phyloP scores from a whole-genome alignment of 2,797 vertebrate genomes.

The Alosa sapidissima region DNA sequence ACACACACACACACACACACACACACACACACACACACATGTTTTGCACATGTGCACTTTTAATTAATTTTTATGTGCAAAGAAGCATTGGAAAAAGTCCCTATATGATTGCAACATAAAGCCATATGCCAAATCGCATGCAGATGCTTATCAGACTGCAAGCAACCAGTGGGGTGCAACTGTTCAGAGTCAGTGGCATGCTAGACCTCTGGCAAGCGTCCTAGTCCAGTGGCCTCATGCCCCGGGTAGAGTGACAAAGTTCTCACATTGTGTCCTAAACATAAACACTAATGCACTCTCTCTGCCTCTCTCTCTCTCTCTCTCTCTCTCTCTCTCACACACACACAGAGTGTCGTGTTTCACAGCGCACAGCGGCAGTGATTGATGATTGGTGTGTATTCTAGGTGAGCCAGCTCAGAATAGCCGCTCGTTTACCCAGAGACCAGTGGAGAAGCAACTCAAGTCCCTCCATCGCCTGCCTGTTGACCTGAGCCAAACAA shows the following conservation, averaged over 20 bases:
- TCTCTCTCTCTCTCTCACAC: conserved; percentile 10
- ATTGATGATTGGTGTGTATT: conserved; percentile 68
- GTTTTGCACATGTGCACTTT: too few relatives aligned
- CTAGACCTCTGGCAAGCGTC: neutral
- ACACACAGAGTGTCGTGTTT: neutral
- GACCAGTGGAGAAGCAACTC: conserved; percentile 51
- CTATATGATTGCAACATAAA: too few relatives aligned
- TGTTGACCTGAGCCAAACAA: neutral
- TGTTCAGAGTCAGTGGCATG: neutral
- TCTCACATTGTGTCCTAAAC: too few relatives aligned
- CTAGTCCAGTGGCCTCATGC: neutral
- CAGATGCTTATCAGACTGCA: neutral
- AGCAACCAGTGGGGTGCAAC: neutral
- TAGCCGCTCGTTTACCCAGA: conserved; percentile 70
- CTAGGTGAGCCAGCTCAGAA: conserved; percentile 65
- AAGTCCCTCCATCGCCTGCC: neutral
- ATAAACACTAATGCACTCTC: too few relatives aligned
- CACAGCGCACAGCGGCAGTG: conserved; percentile 31
- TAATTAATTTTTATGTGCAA: too few relatives aligned
- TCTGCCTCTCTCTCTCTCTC: too few relatives aligned
- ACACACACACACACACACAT: conserved; percentile 11
- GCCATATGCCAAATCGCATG: neutral
- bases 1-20: neutral
- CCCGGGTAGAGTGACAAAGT: too few relatives aligned
- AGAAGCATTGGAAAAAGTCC: too few relatives aligned